These are phyloP conservation scores for Chlorocebus sabaeus DNA, from an alignment of 2,113 vertebrate species.

Conservation along the genomic window DNA sequence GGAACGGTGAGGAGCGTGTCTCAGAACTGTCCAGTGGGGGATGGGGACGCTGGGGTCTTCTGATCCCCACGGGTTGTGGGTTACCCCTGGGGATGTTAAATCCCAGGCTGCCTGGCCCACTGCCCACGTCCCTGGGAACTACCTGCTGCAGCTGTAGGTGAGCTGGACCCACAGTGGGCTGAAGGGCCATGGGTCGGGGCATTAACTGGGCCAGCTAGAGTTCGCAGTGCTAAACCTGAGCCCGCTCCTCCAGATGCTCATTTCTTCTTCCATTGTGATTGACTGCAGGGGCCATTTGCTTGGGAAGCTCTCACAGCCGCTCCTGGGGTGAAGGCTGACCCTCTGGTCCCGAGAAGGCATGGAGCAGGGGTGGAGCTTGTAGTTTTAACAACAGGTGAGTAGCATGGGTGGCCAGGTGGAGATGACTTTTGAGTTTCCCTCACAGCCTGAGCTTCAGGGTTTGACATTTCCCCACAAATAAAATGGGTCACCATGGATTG, in stretches of 20 bases:
- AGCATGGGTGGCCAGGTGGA: not conserved
- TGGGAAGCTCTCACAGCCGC: too few species aligned
- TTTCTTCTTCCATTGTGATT: not conserved
- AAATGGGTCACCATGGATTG: not conserved
- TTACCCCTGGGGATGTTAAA: too few species aligned
- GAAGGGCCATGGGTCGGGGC: not conserved
- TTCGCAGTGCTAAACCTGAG: not conserved
- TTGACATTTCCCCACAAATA: not conserved
- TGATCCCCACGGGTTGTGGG: not conserved
- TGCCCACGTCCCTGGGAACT: fast-evolving
- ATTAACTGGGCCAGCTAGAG: too few species aligned
- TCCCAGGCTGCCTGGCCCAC: not conserved
- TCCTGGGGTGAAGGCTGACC: not conserved
- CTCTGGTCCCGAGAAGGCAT: not conserved
- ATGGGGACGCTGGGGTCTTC: not conserved
- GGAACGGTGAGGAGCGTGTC: fast-evolving
- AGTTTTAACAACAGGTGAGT: not conserved
- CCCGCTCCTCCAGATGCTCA: fast-evolving
- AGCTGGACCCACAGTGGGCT: not conserved
- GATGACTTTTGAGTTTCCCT: not conserved
- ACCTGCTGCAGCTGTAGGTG: too few species aligned
- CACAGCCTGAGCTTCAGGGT: not conserved
- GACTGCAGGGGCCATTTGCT: not conserved
- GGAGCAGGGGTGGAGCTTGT: fast-evolving
- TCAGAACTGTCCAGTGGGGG: not conserved